A percentile compares a stretch with the other conserved stretches of the same genome.
phyloP scores from a whole-genome alignment of 2,888 invertebrate species.

The Oxyteleia sp. region DNA sequence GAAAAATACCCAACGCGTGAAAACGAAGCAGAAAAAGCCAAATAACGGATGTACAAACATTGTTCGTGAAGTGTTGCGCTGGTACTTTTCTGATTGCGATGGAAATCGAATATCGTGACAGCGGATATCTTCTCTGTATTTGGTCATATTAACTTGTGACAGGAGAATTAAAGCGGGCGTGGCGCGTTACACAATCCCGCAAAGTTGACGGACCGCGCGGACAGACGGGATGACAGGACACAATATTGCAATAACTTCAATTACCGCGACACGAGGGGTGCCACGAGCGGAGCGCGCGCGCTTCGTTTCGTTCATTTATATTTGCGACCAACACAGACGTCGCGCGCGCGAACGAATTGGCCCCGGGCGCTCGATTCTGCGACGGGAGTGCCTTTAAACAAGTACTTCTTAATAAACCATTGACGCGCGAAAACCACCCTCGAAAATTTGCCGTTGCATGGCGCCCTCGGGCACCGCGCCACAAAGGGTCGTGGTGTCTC shows the following conservation, averaged over 20 bases:
- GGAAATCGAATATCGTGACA: constrained; percentile 68
- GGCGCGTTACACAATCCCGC: constrained; percentile 81
- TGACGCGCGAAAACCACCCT: too few species aligned
- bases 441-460: too few species aligned
- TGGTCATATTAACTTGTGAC: constrained; percentile 79
- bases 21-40: constrained; percentile 24
- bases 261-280: too few species aligned
- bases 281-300: too few species aligned
- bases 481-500: too few species aligned
- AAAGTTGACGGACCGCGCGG: too few species aligned
- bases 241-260: too few species aligned
- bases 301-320: constrained; percentile 82
- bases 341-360: constrained; percentile 81
- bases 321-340: constrained; percentile 80
- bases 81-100: constrained; percentile 51
- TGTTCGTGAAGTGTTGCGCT: constrained; percentile 52
- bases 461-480: too few species aligned
- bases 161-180: constrained; percentile 82
- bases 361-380: constrained; percentile 81
- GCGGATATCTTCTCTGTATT: constrained; percentile 73
- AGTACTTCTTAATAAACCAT: too few species aligned
- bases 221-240: too few species aligned
- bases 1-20: constrained; percentile 23
- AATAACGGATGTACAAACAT: constrained; percentile 64
- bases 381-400: too few species aligned